These are phyloP conservation scores for Cepaea nemoralis DNA, from an alignment of 1,140 invertebrate genomes.

Conservation along the genomic window DNA sequence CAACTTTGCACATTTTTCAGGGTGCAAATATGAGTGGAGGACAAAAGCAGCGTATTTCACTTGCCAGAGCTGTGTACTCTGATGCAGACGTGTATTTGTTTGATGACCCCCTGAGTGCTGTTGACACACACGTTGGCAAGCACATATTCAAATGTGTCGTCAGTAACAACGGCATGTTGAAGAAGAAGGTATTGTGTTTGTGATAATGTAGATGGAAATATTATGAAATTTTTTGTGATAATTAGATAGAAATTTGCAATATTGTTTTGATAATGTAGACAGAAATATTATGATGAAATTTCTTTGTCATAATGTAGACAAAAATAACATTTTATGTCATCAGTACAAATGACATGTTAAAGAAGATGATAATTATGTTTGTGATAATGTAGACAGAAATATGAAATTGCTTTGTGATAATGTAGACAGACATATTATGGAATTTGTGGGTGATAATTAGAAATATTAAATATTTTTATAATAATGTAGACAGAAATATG, in stretches of 20 bases:
- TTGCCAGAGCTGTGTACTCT: slow-evolving; percentile 71
- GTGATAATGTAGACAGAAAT: no score
- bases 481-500: no score
- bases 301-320: no score
- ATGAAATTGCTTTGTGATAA: no score
- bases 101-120: slow-evolving; percentile 91
- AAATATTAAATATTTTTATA: no score
- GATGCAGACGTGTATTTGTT: slow-evolving; percentile 83
- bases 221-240: background rate
- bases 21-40: slow-evolving; percentile 59
- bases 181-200: slow-evolving; percentile 56
- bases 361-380: no score
- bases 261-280: background rate
- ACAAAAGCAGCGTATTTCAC: slow-evolving; percentile 71
- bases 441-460: no score
- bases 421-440: no score
- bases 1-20: slow-evolving; percentile 29
- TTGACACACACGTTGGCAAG: slow-evolving; percentile 74
- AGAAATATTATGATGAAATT: no score
- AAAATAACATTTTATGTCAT: no score
- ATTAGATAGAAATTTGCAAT: background rate
- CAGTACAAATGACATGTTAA: no score
- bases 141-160: slow-evolving; percentile 73
- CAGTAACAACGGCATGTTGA: slow-evolving; percentile 75
- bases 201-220: background rate